Conservation (phyloP, 1,140 invertebrate genomes). For the Achroia grisella region DNA sequence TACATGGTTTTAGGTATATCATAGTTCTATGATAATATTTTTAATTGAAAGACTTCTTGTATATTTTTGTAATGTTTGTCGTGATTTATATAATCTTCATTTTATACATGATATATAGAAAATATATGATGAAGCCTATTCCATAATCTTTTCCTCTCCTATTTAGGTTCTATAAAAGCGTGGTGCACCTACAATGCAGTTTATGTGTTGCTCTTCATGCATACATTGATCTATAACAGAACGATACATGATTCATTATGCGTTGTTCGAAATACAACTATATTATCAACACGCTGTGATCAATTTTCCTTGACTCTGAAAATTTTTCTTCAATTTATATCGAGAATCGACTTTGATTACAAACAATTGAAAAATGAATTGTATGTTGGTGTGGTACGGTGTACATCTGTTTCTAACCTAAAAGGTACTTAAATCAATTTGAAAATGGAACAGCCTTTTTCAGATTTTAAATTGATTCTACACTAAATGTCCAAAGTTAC, state of each 20-base stretch:
- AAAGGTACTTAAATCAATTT: conserved; percentile 21
- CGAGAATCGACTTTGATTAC: not conserved
- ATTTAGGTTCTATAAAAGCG: conserved; percentile 55
- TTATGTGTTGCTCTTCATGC: conserved; percentile 57
- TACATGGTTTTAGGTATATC: too few relatives aligned
- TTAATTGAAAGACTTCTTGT: too few relatives aligned
- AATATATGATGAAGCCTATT: conserved; percentile 25
- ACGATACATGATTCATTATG: conserved; percentile 23
- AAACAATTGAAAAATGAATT: not conserved
- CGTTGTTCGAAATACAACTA: conserved; percentile 34
- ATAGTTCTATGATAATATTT: too few relatives aligned
- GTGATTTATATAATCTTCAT: too few relatives aligned
- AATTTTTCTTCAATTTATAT: conserved; percentile 22
- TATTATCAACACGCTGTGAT: conserved; percentile 26
- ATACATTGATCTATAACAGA: conserved; percentile 50
- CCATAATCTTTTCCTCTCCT: conserved; percentile 28
- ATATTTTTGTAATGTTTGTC: too few relatives aligned
- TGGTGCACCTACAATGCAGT: conserved; percentile 59
- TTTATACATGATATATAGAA: too few relatives aligned
- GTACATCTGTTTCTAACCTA: too few relatives aligned
- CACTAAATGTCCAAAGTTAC: conserved; percentile 23
- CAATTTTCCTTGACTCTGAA: conserved; percentile 25
- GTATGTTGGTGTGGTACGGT: too few relatives aligned
- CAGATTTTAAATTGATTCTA: conserved; percentile 47
- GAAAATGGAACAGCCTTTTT: conserved; percentile 32